Evolutionary conservation across 2,888 invertebrate species (phyloP).

Genomic region (Furcula furcula): DNA sequence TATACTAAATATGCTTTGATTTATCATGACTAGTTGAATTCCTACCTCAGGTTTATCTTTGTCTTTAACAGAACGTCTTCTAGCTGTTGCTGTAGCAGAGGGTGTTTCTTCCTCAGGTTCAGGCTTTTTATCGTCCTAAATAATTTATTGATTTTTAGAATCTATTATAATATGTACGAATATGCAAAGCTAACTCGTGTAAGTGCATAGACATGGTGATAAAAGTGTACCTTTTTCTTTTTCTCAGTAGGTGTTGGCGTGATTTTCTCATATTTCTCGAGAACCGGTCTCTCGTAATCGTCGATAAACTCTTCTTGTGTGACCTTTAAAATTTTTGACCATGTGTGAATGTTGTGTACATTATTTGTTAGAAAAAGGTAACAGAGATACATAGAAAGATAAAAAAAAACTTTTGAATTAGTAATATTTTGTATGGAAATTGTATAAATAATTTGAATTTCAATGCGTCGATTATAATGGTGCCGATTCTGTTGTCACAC

Average conservation of each 20-base stretch:
- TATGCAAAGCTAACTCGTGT: conserved; percentile 5
- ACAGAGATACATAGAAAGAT: too few relatives aligned
- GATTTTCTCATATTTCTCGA: conserved; percentile 86
- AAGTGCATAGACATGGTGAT: conserved; percentile 8
- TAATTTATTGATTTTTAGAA: conserved; percentile 12
- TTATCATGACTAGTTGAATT: conserved; percentile 1
- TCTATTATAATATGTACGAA: neutral
- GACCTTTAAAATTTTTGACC: conserved; percentile 57
- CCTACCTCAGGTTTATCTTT: conserved; percentile 72
- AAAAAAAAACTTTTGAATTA: conserved; percentile 2
- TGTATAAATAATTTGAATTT: too few relatives aligned
- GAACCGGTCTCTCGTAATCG: conserved; percentile 88
- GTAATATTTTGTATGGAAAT: conserved; percentile 4
- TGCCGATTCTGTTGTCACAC: too few relatives aligned
- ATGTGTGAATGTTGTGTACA: conserved; percentile 23
- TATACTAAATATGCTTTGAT: neutral
- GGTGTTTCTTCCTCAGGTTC: conserved; percentile 56
- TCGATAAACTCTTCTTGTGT: conserved; percentile 77
- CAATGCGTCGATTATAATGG: too few relatives aligned
- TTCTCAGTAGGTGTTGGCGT: conserved; percentile 74
- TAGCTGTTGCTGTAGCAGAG: conserved; percentile 62
- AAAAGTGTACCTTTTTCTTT: conserved; percentile 74
- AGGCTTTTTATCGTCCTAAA: conserved; percentile 54
- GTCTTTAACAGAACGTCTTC: conserved; percentile 68
- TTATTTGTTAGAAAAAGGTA: conserved; percentile 5